Conservation (phyloP, 2,797 vertebrate species). For the Catamblyrhynchus diadema region DNA sequence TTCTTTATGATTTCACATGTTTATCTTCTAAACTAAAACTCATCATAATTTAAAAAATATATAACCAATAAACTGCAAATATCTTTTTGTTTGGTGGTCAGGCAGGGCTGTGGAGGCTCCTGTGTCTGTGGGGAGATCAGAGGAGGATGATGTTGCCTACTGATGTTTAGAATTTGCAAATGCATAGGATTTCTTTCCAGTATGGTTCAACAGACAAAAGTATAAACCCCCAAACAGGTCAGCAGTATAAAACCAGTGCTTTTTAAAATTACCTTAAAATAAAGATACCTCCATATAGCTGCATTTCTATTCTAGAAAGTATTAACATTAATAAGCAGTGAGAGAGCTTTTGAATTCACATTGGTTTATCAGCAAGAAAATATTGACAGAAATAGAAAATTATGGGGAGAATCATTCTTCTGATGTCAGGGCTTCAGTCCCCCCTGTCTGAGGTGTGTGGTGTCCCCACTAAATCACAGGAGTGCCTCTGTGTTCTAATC, state of each 20-base stretch:
- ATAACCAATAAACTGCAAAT: neutral
- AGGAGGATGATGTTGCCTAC: neutral
- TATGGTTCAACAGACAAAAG: neutral
- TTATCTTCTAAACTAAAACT: neutral
- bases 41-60: neutral
- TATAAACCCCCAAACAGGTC: neutral
- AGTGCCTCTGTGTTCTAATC: neutral
- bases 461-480: neutral
- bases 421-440: neutral
- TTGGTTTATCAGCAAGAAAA: neutral
- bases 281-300: neutral
- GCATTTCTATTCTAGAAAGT: neutral
- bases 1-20: neutral
- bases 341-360: neutral
- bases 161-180: neutral
- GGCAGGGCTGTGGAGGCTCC: neutral
- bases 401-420: neutral
- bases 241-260: neutral
- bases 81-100: neutral
- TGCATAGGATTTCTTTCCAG: neutral
- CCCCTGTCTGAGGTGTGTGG: neutral
- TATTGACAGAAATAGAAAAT: neutral
- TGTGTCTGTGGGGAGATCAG: neutral
- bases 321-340: neutral
- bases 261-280: neutral